phyloP scores from a whole-genome alignment of 2,113 vertebrate genomes.

The Malurus alboscapulatus region DNA sequence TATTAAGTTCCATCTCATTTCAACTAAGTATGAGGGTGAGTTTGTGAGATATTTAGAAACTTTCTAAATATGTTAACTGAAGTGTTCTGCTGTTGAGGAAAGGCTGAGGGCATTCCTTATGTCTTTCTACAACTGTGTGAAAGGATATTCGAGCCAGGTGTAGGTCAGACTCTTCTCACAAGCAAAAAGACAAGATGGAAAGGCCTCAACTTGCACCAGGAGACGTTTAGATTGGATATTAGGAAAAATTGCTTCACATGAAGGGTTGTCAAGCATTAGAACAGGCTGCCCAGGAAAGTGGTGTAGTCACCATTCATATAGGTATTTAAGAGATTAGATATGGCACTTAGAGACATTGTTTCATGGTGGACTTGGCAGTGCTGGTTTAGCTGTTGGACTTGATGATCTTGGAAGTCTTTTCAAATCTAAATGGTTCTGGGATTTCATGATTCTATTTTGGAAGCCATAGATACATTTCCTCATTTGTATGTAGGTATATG shows the following conservation, averaged over 20 bases:
- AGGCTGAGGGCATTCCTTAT: background rate
- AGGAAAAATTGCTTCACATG: background rate
- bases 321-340: background rate
- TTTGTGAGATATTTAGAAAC: background rate
- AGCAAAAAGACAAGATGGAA: background rate
- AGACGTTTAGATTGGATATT: background rate
- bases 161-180: background rate
- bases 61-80: too few relatives aligned
- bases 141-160: too few relatives aligned
- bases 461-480: background rate
- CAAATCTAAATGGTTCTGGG: background rate
- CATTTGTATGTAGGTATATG: background rate
- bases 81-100: background rate
- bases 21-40: background rate
- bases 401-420: background rate
- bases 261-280: background rate
- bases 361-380: background rate
- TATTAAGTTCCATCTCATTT: background rate
- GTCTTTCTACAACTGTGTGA: background rate
- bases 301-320: background rate
- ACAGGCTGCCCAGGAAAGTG: background rate
- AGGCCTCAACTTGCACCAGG: background rate
- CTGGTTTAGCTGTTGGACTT: background rate
- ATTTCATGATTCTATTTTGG: background rate
- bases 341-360: background rate